Evolutionary conservation across 1,140 invertebrate genomes (phyloP), one percentile per base, ranked within the genome.

Genomic region (Centruroides vittatus): DNA sequence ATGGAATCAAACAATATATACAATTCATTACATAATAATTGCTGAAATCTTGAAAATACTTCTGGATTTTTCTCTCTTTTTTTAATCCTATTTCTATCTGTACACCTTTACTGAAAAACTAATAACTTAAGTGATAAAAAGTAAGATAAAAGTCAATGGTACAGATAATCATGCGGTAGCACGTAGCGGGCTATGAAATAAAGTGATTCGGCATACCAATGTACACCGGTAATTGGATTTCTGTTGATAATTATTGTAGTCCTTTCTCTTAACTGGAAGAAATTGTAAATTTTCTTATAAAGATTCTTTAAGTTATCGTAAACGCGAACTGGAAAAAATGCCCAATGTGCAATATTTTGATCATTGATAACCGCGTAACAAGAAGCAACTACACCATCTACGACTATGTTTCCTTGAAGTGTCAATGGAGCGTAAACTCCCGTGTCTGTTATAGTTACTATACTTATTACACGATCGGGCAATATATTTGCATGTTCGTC

Each of bases 371-470:
- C 76, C 0, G 94, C 94, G 75, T 98, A 99, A 73, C 94, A 98
- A 0, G 93, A 97, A 3, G 89, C 88, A 1, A 93, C 79, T 4
- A 95, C 84, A 62, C 86, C 86, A 72, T 98, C 85, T 1, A 98
- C 89, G 35, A 98, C 78, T 10, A 98, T 75, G 35, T 86, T 96
- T 1, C 95, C 95, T 9, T 81, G 80, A 13, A 73, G 73, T 0
- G 95, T 99, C 11, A 98, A 76, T 0, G 95, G 95, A 2, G 94
- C 94, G 69, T 81, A 93, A 3, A 93, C 84, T 8, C 94, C 95
- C 46, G 74, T 74, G 23, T 78, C 75, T 2, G 79, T 71, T 9
- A 82, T 75, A 12, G 79, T 72, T 34, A 76, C 75, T 2, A 86
- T 76, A 0, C 74, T 71, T 0, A 83, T 71, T 1, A 96, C 84